Percentiles rank a stretch among this genome's conserved stretches.
These are phyloP conservation scores for Myocastor coypus DNA, from an alignment of 2,113 vertebrate species.

Conservation along the genomic window DNA sequence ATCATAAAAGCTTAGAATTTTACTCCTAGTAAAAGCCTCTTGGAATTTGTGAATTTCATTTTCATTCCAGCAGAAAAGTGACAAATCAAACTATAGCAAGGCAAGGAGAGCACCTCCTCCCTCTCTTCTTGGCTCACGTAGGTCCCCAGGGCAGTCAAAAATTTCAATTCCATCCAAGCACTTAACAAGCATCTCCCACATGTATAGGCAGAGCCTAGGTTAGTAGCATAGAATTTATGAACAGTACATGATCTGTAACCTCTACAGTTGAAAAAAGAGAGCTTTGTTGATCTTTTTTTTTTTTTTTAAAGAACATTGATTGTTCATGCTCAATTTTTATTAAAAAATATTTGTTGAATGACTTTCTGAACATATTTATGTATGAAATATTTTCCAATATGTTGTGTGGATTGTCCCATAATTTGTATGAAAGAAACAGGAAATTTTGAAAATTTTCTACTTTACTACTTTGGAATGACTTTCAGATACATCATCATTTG, in stretches of 20 bases:
- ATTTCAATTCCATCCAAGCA: slow-evolving; percentile 63
- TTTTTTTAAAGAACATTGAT: slow-evolving; percentile 50
- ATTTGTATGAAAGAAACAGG: slow-evolving; percentile 30
- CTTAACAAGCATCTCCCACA: slow-evolving; percentile 57
- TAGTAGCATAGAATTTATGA: slow-evolving; percentile 61
- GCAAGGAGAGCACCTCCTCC: slow-evolving; percentile 51
- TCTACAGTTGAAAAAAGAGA: slow-evolving; percentile 34
- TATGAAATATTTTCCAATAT: slow-evolving; percentile 57
- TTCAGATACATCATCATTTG: slow-evolving; percentile 52
- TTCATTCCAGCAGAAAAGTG: slow-evolving; percentile 77
- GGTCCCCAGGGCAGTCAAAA: slow-evolving; percentile 66
- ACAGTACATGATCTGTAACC: slow-evolving; percentile 51
- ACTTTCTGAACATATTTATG: slow-evolving; percentile 32
- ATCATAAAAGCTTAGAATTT: slow-evolving; percentile 81
- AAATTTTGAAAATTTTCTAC: slow-evolving; percentile 51
- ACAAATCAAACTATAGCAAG: slow-evolving; percentile 76
- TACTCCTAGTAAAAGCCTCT: slow-evolving; percentile 79
- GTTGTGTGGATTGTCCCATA: slow-evolving; percentile 2
- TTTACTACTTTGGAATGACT: slow-evolving; percentile 59
- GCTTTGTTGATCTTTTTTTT: slow-evolving; percentile 37
- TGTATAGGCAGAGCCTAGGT: slow-evolving; percentile 36
- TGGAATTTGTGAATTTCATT: slow-evolving; percentile 81
- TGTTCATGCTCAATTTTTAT: slow-evolving; percentile 36
- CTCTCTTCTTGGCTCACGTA: slow-evolving; percentile 63
- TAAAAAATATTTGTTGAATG: slow-evolving; percentile 61